Base-by-base conservation (phyloP, 2,888 invertebrate genomes). In the Ligdia adustata region DNA sequence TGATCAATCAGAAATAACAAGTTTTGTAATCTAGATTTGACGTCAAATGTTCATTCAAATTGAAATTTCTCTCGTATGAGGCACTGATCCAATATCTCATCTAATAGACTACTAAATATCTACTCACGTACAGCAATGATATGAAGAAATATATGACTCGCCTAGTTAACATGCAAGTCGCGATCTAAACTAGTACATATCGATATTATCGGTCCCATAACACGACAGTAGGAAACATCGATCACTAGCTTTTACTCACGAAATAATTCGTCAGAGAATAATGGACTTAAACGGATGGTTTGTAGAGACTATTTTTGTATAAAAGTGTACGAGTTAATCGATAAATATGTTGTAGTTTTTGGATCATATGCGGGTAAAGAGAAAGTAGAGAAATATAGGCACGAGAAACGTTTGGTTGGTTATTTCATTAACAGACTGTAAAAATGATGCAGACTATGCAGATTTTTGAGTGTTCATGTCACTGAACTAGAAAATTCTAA, bases 191-290 rank as follows among this genome's bases (percentile, higher is more conserved):
- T 51, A 44, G 55, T 55, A 56, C 44, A 42, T 60, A 58, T 60
- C 48, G 58, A 59, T 60, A 57, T 31, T 57, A 60, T 62, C 58
- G 51, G 55, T 59, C 47, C 52, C 41, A 57, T 54, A 39, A 47
- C 40, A 54, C 49, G 55, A 59, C 55, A 64, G 51, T 54, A 60
- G 69, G 59, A 64, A 62, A 66, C 69, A 64, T 68, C 58, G 57
- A 65, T 68, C 66, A 66, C 60, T 48, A 48, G 61, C 63, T 57
- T 57, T 56, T 58, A 63, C 58, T 54, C 32, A 16, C 38, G 40
- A 41, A 50, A 29, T 16, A 9, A 28, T 28, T 40, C 40, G 38
- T 44, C 44, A 35, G 29, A 47, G 26, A 22, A 59, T 47, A 52
- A 44, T 52, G 14, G 42, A 49, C 63, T 42, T 53, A 55, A 55